These are phyloP conservation scores for Harpegnathos saltator DNA, from an alignment of 1,140 invertebrate species.

Conservation along the genomic window DNA sequence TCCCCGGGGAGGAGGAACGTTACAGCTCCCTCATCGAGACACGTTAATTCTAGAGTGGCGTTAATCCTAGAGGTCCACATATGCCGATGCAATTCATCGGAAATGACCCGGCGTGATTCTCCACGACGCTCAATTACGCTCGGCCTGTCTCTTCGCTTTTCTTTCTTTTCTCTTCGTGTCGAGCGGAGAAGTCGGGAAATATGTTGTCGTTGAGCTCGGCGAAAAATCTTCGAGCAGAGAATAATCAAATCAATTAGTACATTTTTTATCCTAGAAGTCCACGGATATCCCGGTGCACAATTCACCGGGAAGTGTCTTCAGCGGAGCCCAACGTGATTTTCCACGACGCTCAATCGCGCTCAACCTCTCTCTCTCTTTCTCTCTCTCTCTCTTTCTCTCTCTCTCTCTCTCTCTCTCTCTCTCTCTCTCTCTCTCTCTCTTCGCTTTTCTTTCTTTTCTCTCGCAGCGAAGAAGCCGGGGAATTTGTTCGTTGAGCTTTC, in stretches of 20 bases:
- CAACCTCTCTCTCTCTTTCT: too few species aligned
- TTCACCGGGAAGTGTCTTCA: too few species aligned
- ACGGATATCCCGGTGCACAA: neutral
- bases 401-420: too few species aligned
- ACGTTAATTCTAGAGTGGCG: constrained; percentile 9
- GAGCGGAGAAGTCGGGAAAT: neutral
- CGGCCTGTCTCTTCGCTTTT: neutral
- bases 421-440: too few species aligned
- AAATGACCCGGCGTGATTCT: neutral
- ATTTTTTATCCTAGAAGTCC: constrained; percentile 46
- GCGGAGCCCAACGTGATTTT: too few species aligned
- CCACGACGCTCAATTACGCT: too few species aligned
- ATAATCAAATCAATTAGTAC: constrained; percentile 41
- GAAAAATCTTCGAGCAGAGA: constrained; percentile 10
- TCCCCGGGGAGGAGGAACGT: too few species aligned
- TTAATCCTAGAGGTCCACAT: neutral
- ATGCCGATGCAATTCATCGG: neutral
- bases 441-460: neutral
- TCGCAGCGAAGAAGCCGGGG: neutral
- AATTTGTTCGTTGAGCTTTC: neutral
- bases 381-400: too few species aligned
- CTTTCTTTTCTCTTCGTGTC: neutral
- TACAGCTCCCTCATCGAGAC: neutral
- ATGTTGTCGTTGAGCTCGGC: neutral
- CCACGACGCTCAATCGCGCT: too few species aligned